Base-by-base conservation (phyloP, 2,888 invertebrate species). In the Sinodicranocentrus sp. region DNA sequence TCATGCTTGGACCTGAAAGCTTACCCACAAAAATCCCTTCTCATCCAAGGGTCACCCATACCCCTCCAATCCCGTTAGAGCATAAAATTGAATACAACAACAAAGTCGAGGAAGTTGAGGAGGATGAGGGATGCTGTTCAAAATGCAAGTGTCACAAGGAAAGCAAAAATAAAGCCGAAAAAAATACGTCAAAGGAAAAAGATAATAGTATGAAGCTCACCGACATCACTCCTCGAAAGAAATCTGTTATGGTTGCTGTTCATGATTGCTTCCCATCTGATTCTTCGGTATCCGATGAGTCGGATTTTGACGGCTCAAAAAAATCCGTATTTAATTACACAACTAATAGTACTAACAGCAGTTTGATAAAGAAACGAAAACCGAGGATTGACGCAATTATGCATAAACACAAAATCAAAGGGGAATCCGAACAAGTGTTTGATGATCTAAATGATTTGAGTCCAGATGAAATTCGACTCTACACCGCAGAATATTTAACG, bases 211-310 rank as follows among this genome's bases (percentile, higher is more conserved):
- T n/a, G n/a, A n/a, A n/a, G n/a, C n/a, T n/a, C n/a, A 59, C 21
- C 5, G 23, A 28, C n/a, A 2, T 26, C 23, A 75, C 61, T 59
- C 59, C 21, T 43, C 43, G 44, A 63, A 44, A 52, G 52, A 76
- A 78, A 19, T 23, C 57, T 0, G 78, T 78, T n/a, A 68, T 77
- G 0, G 61, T 78, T 5, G 71, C 78, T 13, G 61, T 78, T 10
- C 78, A 70, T 21, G 78, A 78, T 17, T 78, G 78, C 15, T 78
- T 78, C 25, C 71, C 71, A n/a, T 70, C 78, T 0, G 78, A 78
- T 23, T 78, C 78, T n/a, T 78, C 78, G 1, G 63, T 48, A 1
- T 33, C 78, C 0, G 67, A 39, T 10, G 33, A 70, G 0, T 48
- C 61, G 0, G 68, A 68, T 10, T 17, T 23, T 3, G 78, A 78